Percentiles rank a stretch among this genome's conserved stretches.
Conservation (phyloP, 2,888 invertebrate genomes). For the Euphydryas editha region DNA sequence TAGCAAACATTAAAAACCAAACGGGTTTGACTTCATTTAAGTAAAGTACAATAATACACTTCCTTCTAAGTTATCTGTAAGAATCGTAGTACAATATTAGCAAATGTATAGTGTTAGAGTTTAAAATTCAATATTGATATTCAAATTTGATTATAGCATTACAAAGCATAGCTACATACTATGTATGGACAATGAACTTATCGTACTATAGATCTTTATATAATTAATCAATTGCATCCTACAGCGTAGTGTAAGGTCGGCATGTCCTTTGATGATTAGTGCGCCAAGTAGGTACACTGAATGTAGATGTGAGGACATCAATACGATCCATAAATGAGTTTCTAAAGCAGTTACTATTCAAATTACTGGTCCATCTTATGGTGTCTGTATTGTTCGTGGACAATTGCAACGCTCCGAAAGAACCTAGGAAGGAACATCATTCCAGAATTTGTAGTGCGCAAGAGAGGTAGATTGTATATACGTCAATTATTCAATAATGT, state of each 20-base stretch:
- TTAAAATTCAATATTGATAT: not conserved
- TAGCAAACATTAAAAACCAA: too few relatives aligned
- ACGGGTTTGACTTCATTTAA: too few relatives aligned
- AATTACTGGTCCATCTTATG: not conserved
- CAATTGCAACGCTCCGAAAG: too few relatives aligned
- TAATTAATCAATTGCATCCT: constrained; percentile 11
- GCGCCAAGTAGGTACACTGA: not conserved
- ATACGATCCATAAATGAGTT: not conserved
- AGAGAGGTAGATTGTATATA: too few relatives aligned
- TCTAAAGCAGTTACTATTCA: not conserved
- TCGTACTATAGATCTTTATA: constrained; percentile 4
- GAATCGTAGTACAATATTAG: too few relatives aligned
- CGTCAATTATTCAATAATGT: too few relatives aligned
- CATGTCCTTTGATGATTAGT: constrained; percentile 10
- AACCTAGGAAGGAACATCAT: too few relatives aligned
- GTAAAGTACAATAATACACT: not conserved
- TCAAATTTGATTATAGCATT: not conserved
- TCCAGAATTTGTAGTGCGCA: too few relatives aligned
- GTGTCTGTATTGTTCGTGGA: too few relatives aligned
- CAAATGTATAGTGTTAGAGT: too few relatives aligned
- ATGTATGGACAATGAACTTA: not conserved
- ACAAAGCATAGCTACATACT: not conserved
- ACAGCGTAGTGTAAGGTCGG: constrained; percentile 5
- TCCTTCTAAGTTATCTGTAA: too few relatives aligned
- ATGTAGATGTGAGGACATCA: not conserved